Evolutionary conservation across 2,113 vertebrate genomes (phyloP).

Genomic region (Eulacestoma nigropectus): DNA sequence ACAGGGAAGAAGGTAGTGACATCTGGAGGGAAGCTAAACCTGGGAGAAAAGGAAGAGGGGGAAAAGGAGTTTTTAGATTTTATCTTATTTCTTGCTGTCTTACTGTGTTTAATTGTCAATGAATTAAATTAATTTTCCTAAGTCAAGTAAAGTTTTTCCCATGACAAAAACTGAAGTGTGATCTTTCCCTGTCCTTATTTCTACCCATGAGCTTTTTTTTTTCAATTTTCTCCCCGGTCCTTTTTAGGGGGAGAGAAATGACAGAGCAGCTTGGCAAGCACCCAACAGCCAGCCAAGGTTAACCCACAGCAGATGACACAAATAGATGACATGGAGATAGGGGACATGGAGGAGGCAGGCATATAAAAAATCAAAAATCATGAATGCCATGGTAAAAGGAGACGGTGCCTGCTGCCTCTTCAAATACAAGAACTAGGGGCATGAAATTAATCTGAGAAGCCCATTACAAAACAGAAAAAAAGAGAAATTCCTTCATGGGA

Average conservation of each 20-base stretch:
- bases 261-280: background rate
- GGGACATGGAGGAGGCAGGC: background rate
- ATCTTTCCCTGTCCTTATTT: background rate
- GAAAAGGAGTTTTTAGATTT: background rate
- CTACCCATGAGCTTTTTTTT: rapidly evolving
- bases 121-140: background rate
- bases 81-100: background rate
- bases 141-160: background rate
- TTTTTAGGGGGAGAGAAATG: background rate
- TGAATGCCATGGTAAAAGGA: background rate
- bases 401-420: background rate
- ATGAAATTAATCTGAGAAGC: background rate
- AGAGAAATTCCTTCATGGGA: background rate
- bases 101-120: background rate
- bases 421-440: background rate
- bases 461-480: background rate
- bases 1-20: rapidly evolving
- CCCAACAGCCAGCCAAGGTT: background rate
- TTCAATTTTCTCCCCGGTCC: background rate
- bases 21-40: background rate
- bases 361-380: background rate
- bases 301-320: background rate
- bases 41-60: background rate
- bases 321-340: background rate
- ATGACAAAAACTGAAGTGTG: background rate